Evolutionary conservation across 2,113 vertebrate genomes (phyloP).

Genomic region (Alethe diademata): DNA sequence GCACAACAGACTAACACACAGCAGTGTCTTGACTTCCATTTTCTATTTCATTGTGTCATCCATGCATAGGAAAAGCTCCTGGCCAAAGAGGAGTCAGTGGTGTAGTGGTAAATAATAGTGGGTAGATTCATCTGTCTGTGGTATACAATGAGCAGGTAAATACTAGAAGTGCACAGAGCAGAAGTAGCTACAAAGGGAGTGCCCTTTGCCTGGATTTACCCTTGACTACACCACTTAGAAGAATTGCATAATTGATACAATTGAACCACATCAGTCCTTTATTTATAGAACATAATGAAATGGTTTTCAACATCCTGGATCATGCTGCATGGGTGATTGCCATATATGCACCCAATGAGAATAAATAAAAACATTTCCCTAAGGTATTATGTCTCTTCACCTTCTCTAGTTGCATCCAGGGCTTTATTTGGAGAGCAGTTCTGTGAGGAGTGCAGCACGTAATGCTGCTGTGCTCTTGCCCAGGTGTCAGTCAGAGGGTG

Average conservation of each 20-base stretch:
- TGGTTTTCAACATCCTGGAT: conserved; percentile 56
- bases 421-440: not conserved
- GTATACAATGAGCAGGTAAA: conserved; percentile 8
- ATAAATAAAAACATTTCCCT: conserved; percentile 47
- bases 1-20: conserved; percentile 1
- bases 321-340: not conserved
- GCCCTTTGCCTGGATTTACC: conserved; percentile 35
- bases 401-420: not conserved
- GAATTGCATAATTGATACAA: conserved; percentile 64
- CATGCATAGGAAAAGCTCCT: conserved; percentile 7
- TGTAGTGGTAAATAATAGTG: not conserved
- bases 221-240: conserved; percentile 41
- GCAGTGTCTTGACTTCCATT: conserved; percentile 36
- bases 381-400: not conserved
- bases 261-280: conserved; percentile 57
- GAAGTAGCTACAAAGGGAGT: conserved; percentile 41
- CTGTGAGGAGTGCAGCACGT: not conserved
- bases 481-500: fast-evolving
- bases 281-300: conserved; percentile 68
- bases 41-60: conserved; percentile 22
- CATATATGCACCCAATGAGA: conserved; percentile 2
- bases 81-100: conserved; percentile 32
- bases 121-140: conserved; percentile 32
- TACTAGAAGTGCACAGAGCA: not conserved
- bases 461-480: not conserved